Evolutionary conservation across 2,797 vertebrate genomes (phyloP).

Genomic region (Sitta carolinensis): DNA sequence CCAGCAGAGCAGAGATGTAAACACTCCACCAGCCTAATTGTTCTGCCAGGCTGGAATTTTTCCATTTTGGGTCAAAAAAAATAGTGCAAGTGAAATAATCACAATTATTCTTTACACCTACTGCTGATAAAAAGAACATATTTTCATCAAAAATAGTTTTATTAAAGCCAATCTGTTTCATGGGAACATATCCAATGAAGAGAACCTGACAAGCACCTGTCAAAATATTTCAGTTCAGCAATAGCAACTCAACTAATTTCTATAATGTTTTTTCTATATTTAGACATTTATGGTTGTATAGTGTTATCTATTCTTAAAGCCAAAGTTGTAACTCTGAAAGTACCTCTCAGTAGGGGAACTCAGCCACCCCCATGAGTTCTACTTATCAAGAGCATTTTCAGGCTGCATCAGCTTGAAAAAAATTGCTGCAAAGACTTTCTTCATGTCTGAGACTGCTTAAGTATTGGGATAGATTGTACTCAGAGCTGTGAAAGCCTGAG

Average conservation of each 20-base stretch:
- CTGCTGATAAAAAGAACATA: slow-evolving; percentile 14
- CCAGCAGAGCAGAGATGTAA: not conserved
- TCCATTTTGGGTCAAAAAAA: not conserved
- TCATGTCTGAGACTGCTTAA: not conserved
- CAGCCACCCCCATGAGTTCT: not conserved
- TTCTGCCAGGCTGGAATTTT: not conserved
- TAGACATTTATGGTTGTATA: not conserved
- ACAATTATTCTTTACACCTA: slow-evolving; percentile 15
- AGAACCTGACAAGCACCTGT: slow-evolving; percentile 52
- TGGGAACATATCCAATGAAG: slow-evolving; percentile 10
- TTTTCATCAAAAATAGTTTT: slow-evolving; percentile 25
- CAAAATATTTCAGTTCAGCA: slow-evolving; percentile 59
- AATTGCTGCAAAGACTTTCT: not conserved
- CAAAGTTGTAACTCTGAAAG: not conserved
- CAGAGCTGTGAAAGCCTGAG: not conserved
- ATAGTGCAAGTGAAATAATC: not conserved
- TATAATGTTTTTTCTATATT: not conserved
- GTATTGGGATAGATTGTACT: not conserved
- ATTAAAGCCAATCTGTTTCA: slow-evolving; percentile 20
- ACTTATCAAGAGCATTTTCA: not conserved
- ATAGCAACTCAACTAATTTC: slow-evolving; percentile 40
- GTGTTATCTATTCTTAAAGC: not conserved
- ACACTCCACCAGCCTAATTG: not conserved
- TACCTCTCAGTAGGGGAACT: not conserved
- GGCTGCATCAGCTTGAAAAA: not conserved